Evolutionary conservation across 37 sponge, comb jelly and placozoan genomes (phyloP).

Genomic region (Agelas oroides): DNA sequence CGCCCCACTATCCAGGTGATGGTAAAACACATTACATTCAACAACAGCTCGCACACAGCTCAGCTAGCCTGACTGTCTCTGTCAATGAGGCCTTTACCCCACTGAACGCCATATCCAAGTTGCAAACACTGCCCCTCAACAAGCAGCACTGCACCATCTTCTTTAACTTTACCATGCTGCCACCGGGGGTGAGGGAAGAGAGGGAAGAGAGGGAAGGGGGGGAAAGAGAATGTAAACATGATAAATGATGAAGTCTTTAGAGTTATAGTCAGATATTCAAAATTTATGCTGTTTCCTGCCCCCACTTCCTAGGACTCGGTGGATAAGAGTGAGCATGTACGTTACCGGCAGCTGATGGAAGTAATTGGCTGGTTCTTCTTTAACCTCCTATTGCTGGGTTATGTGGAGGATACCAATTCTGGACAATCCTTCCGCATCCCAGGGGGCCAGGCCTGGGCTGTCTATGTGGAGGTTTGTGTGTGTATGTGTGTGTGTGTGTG

Average conservation of each 20-base stretch:
- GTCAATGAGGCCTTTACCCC: slow-evolving; percentile 90
- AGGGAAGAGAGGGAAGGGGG: too few species aligned
- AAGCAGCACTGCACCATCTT: slow-evolving; percentile 64
- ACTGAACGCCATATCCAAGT: slow-evolving; percentile 71
- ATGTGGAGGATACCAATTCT: slow-evolving; percentile 80
- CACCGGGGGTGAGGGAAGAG: slow-evolving; percentile 75
- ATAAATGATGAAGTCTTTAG: too few species aligned
- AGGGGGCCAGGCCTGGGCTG: slow-evolving; percentile 71
- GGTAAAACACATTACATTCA: slow-evolving; percentile 94
- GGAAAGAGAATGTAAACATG: too few species aligned
- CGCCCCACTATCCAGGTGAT: slow-evolving; percentile 67
- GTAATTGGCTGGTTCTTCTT: slow-evolving; percentile 92
- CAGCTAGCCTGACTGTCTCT: slow-evolving; percentile 56
- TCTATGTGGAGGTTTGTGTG: slow-evolving; percentile 78
- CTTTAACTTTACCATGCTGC: slow-evolving; percentile 90
- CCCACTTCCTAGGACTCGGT: slow-evolving; percentile 33
- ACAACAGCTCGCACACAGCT: slow-evolving; percentile 50
- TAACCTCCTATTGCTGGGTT: slow-evolving; percentile 82
- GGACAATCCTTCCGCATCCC: slow-evolving; percentile 78
- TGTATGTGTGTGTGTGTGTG: too few species aligned
- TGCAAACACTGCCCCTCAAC: slow-evolving; percentile 53
- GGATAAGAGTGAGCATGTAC: slow-evolving; percentile 40
- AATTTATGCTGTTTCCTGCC: too few species aligned
- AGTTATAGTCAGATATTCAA: too few species aligned
- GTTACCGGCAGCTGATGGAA: slow-evolving; percentile 75